Evolutionary conservation across 2,888 invertebrate genomes (phyloP), one percentile per base, ranked within the genome.

Genomic region (Blomia tropicalis): DNA sequence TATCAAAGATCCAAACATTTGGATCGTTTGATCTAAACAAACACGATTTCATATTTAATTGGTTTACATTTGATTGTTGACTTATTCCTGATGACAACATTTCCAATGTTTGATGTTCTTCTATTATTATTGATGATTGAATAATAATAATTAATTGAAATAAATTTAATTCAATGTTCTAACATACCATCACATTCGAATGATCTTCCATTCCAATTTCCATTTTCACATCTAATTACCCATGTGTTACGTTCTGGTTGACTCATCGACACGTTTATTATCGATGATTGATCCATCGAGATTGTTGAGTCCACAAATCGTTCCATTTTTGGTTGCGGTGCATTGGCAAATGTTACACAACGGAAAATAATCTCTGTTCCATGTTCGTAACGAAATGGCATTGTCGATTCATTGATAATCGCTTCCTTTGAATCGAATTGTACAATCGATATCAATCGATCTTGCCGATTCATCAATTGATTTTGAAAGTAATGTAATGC

Each of bases 211-310:
- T 85, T 82, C 88, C 88, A 88, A 68, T 80, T 81, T 0, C 87
- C 87, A 69, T 87, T 83, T 71, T 87, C 85, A 70, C 87, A 88
- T 62, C 84, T 81, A 27, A 87, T 82, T 68, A 84, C 83, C 88
- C 88, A 88, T 0, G 85, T 84, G 29, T 83, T 84, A 2, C 56
- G 29, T 36, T 23, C 84, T 85, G 77, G 85, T 83, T 47, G 84
- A 82, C 66, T 14, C 41, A n/a, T 14, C 41, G 41, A n/a, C 41
- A 41, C 14, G n/a, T 41, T 41, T 14, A n/a, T 41, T 14, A n/a
- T 41, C n/a, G 41, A 14, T n/a, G n/a, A 41, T n/a, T 41, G 41
- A 14, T 41, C 41, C 51, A 25, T n/a, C 51, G 51, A 27, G n/a
- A n/a, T 27, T 47, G 23, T 27, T 19, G 36, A 11, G 36, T 19